Base-by-base conservation (phyloP, 2,113 vertebrate species). In the Bombycilla garrulus region DNA sequence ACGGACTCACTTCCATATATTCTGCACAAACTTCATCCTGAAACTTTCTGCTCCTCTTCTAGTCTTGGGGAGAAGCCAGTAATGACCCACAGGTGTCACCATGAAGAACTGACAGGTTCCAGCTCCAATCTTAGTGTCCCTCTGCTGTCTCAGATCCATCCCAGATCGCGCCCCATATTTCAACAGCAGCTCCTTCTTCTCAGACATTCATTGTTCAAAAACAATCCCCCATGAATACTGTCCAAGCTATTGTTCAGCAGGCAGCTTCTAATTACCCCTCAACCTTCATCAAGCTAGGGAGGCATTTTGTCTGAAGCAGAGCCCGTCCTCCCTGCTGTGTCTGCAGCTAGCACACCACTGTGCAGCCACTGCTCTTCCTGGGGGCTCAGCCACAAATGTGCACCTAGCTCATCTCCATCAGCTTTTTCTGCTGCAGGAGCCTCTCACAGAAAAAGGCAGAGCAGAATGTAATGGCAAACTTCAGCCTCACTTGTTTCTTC, bases 381-480 rank as follows among this genome's bases (percentile, higher is more conserved):
- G 28, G n/a, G 51, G 15, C 56, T 71, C 60, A 28, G 12, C 6
- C 8, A 35, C 25, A 51, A 29, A 33, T 5, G 3, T 6, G 51
- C 31, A 31, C 51, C 56, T 5, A 35, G 36, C 44, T 77, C 51
- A 38, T 25, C 56, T 42, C 7, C 1, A 17, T 4, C 12, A 84
- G 9, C 11, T 86, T 47, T 18, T 62, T 5, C 28, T 74, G n/a
- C 36, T 38, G 25, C 22, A 65, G 50, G 17, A 51, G 17, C 7
- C 12, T 42, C 29, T 47, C n/a, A 10, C n/a, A 72, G 13, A 5
- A 65, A 47, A 26, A 51, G 20, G 22, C 20, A 50, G 26, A 69
- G 17, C 2, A 17, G 18, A 53, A 72, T 4, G 12, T 0, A 17
- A 61, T 4, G 0, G 56, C 26, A 31, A 64, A 35, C 1, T n/a